These are phyloP conservation scores for Drosophila merina DNA, from an alignment of 2,888 invertebrate species.

Conservation along the genomic window DNA sequence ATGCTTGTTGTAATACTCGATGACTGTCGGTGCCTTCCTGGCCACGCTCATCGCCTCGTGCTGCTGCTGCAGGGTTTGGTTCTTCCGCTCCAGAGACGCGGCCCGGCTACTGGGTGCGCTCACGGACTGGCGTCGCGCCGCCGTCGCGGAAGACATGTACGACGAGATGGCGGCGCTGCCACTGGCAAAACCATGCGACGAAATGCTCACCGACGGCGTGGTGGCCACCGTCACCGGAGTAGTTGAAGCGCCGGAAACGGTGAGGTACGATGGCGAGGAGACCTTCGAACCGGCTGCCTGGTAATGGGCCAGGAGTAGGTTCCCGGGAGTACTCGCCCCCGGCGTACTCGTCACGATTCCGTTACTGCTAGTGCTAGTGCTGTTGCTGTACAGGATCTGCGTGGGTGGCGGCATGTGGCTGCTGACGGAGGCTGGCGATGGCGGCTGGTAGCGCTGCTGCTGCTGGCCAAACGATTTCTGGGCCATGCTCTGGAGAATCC, in stretches of 20 bases:
- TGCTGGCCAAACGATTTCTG: conserved; percentile 82
- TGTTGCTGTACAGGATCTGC: conserved; percentile 56
- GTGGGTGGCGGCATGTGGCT: conserved; percentile 73
- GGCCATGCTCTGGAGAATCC: conserved; percentile 84
- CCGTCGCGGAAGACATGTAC: conserved; percentile 63
- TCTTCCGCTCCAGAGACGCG: conserved; percentile 82
- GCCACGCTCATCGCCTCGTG: conserved; percentile 43
- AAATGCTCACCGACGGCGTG: conserved; percentile 59
- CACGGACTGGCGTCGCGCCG: conserved; percentile 70
- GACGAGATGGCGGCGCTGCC: conserved; percentile 68
- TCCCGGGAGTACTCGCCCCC: conserved; percentile 44
- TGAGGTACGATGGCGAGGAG: conserved; percentile 49
- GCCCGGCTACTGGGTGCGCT: conserved; percentile 81
- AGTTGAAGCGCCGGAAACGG: conserved; percentile 44
- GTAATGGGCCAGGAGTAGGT: conserved; percentile 61
- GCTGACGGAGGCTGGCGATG: conserved; percentile 44
- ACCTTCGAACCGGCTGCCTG: conserved; percentile 48
- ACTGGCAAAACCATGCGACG: conserved; percentile 67
- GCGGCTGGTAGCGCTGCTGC: conserved; percentile 65
- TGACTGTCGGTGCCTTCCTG: conserved; percentile 72
- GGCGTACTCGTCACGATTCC: conserved; percentile 39
- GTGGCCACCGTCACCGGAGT: conserved; percentile 43
- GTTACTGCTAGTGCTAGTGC: conserved; percentile 15
- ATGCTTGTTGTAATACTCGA: conserved; percentile 68
- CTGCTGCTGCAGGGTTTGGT: conserved; percentile 59